Conservation (phyloP, 2,113 vertebrate species). For the Gila orcuttii region DNA sequence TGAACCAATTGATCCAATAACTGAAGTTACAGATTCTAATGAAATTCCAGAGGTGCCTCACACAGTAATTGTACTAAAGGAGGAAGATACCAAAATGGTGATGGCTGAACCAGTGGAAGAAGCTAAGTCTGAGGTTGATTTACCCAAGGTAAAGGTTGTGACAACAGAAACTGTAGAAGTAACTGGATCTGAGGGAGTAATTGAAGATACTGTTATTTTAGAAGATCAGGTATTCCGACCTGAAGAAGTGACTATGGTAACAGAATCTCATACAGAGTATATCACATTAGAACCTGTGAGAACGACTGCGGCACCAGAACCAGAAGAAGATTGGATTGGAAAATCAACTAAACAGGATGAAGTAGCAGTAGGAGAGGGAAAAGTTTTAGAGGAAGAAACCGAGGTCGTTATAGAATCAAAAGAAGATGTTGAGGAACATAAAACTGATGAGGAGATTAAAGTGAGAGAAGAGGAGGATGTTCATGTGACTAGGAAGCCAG, state of each 20-base stretch:
- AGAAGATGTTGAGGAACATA: background rate
- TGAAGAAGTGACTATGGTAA: background rate
- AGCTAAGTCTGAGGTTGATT: background rate
- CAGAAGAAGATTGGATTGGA: background rate
- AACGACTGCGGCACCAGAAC: background rate
- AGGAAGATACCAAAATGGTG: constrained; percentile 9
- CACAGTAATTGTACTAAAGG: background rate
- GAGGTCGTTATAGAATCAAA: background rate
- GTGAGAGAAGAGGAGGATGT: background rate
- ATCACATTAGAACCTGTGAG: background rate
- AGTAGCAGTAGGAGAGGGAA: background rate
- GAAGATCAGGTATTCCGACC: background rate
- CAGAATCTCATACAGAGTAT: background rate
- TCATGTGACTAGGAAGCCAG: background rate
- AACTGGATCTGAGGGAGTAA: background rate
- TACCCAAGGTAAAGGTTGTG: background rate
- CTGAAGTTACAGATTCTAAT: constrained; percentile 55
- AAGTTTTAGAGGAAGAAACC: background rate
- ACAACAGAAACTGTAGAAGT: constrained; percentile 8
- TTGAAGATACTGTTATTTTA: background rate
- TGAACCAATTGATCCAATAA: background rate
- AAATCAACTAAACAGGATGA: background rate
- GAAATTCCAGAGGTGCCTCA: constrained; percentile 49
- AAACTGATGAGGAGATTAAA: background rate
- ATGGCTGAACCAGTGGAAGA: background rate